Percentiles rank a stretch among this genome's conserved stretches.
phyloP scores from a whole-genome alignment of 2,888 invertebrate species.

The Diploptera punctata region DNA sequence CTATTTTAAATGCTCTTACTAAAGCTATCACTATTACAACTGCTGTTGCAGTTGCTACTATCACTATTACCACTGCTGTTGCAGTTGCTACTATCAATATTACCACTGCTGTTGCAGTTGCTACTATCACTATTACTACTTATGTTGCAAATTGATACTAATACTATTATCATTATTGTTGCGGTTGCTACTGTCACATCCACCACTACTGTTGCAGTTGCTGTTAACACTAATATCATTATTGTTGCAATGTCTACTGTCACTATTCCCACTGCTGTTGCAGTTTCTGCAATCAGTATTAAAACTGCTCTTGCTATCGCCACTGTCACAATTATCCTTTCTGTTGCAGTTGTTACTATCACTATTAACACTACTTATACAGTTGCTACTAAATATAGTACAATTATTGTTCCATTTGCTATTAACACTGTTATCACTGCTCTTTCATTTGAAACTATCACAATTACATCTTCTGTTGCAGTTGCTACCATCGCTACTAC shows the following conservation, averaged over 20 bases:
- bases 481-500: slow-evolving; percentile 38
- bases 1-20: not conserved
- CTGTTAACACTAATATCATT: not conserved
- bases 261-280: not conserved
- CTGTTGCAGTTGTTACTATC: not conserved
- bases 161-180: not conserved
- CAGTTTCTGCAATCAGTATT: not conserved
- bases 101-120: not conserved
- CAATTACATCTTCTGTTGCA: slow-evolving; percentile 45
- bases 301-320: not conserved
- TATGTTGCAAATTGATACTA: too few relatives aligned
- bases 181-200: not conserved
- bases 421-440: not conserved
- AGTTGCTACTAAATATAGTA: too few relatives aligned
- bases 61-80: not conserved
- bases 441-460: slow-evolving; percentile 52
- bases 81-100: not conserved
- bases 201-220: not conserved
- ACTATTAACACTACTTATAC: not conserved
- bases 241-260: not conserved
- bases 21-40: not conserved
- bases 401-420: not conserved
- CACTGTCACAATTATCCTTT: too few relatives aligned
- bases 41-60: not conserved
- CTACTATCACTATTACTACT: not conserved